Evolutionary conservation across 1,140 invertebrate genomes (phyloP).

Genomic region (Caenorhabditis remanei): DNA sequence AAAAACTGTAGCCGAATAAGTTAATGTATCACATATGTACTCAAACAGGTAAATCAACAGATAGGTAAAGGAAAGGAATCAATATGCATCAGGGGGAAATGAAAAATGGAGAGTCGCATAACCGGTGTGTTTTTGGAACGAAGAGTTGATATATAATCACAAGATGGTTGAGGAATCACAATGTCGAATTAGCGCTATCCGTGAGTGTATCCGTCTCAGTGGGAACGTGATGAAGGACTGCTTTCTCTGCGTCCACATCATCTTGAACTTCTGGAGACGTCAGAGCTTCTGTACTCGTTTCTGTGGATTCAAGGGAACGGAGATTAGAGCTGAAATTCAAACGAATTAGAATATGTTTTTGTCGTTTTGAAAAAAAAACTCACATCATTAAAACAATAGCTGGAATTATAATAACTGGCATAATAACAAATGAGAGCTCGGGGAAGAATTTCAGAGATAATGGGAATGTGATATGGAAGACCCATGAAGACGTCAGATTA

Average conservation of each 20-base stretch:
- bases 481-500: constrained; percentile 54
- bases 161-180: background rate
- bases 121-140: background rate
- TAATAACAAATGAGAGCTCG: constrained; percentile 60
- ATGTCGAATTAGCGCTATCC: background rate
- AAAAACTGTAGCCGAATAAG: too few relatives aligned
- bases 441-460: constrained; percentile 58
- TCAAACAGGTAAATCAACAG: too few relatives aligned
- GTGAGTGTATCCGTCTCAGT: constrained; percentile 27
- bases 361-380: background rate
- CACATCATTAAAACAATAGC: constrained; percentile 45
- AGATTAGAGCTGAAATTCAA: background rate
- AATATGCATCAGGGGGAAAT: too few relatives aligned
- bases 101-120: too few relatives aligned
- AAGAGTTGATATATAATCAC: background rate
- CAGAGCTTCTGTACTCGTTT: background rate
- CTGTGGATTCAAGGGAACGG: background rate
- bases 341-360: background rate
- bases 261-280: background rate
- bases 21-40: too few relatives aligned
- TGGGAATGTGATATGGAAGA: constrained; percentile 58
- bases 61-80: too few relatives aligned
- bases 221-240: background rate
- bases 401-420: constrained; percentile 47
- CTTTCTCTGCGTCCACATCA: background rate